These are phyloP conservation scores for Synaphobranchus kaupii DNA, from an alignment of 2,797 vertebrate species.

Conservation along the genomic window DNA sequence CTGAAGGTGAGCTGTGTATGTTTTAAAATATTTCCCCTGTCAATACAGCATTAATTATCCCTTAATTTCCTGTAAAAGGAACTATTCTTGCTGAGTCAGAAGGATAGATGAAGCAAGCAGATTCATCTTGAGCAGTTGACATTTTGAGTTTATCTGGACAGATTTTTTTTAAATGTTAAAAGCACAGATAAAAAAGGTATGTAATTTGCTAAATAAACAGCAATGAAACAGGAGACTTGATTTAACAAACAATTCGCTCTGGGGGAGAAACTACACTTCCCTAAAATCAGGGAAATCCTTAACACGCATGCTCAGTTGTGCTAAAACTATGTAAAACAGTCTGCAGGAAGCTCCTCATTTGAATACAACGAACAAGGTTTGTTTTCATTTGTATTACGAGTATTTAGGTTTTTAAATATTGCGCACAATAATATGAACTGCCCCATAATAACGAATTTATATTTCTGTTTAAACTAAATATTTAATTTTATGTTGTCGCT, in stretches of 20 bases:
- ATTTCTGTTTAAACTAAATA: background rate
- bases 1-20: background rate
- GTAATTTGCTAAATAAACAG: background rate
- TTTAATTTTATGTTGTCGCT: background rate
- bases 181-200: background rate
- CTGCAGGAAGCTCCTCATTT: slow-evolving; percentile 65
- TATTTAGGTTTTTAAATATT: background rate
- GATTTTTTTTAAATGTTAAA: background rate
- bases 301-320: slow-evolving; percentile 57
- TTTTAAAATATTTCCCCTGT: background rate
- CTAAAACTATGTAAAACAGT: slow-evolving; percentile 57
- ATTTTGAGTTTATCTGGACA: background rate
- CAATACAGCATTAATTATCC: background rate
- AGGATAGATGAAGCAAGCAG: background rate
- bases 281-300: slow-evolving; percentile 32
- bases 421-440: background rate
- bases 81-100: background rate
- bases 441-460: background rate
- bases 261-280: slow-evolving; percentile 58
- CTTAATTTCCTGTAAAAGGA: background rate
- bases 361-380: slow-evolving; percentile 61
- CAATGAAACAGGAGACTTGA: background rate
- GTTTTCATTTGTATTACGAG: slow-evolving; percentile 61
- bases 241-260: background rate
- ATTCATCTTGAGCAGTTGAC: background rate